These are phyloP conservation scores for Barypeithes pellucidus DNA, from an alignment of 2,888 invertebrate species.

Conservation along the genomic window DNA sequence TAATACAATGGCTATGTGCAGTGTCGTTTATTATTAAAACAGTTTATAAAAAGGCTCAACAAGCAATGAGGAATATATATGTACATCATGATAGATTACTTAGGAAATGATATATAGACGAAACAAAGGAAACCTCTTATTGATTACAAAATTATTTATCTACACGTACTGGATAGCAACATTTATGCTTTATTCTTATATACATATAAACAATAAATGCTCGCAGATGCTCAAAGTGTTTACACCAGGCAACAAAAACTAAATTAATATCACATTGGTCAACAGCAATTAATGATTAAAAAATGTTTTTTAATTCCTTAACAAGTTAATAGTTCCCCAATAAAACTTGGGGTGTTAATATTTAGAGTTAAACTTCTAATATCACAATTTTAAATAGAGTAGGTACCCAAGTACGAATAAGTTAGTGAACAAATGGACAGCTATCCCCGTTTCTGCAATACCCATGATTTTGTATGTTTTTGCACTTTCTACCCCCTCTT, in stretches of 20 bases:
- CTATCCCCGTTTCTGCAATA: constrained; percentile 87
- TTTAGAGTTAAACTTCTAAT: constrained; percentile 28
- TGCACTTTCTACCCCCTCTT: constrained; percentile 76
- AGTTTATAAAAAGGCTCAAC: constrained; percentile 22
- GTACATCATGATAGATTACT: too few species aligned
- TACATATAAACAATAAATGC: constrained; percentile 25
- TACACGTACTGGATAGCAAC: constrained; percentile 1
- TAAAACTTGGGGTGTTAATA: constrained; percentile 25
- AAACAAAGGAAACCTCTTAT: neutral
- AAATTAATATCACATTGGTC: constrained; percentile 45
- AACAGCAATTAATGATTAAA: constrained; percentile 3
- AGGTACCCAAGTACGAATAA: neutral
- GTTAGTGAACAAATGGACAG: constrained; percentile 88
- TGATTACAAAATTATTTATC: constrained; percentile 6
- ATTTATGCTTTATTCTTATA: constrained; percentile 9
- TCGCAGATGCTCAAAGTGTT: constrained; percentile 16
- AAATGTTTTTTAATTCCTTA: neutral
- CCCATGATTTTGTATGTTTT: constrained; percentile 86
- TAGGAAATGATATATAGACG: constrained; percentile 1
- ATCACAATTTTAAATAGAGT: constrained; percentile 41
- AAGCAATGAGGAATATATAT: neutral
- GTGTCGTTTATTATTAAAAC: constrained; percentile 30
- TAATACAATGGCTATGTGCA: too few species aligned
- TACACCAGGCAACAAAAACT: constrained; percentile 22
- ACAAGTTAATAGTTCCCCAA: constrained; percentile 22